Evolutionary conservation across 2,797 vertebrate species (phyloP).

Genomic region (Sebastes hopkinsi): DNA sequence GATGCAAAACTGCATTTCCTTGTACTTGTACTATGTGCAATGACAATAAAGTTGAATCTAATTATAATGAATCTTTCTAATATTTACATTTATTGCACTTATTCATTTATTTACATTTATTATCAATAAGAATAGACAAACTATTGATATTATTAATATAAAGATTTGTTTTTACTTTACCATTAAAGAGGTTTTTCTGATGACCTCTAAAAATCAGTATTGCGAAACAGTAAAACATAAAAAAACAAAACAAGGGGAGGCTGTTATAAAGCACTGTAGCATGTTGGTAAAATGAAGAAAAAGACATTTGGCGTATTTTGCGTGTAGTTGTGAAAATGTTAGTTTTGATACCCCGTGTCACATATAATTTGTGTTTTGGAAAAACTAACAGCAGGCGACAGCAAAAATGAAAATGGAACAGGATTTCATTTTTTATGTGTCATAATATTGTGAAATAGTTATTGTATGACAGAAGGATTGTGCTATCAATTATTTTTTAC

Average conservation of each 20-base stretch:
- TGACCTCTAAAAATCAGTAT: background rate
- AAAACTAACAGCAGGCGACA: slow-evolving; percentile 14
- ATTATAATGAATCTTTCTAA: background rate
- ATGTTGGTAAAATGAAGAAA: background rate
- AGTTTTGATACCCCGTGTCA: background rate
- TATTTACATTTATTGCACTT: background rate
- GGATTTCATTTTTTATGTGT: slow-evolving; percentile 22
- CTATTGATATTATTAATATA: background rate
- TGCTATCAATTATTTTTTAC: slow-evolving; percentile 22
- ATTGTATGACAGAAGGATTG: background rate
- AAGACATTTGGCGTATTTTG: background rate
- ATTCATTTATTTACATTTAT: background rate
- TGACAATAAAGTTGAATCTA: no score
- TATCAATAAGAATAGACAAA: background rate
- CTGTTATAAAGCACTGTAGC: background rate
- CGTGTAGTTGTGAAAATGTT: background rate
- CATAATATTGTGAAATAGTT: slow-evolving; percentile 17
- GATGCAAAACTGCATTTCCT: no score
- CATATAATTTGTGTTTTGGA: slow-evolving; percentile 20
- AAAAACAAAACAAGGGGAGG: background rate
- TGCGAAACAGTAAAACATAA: background rate
- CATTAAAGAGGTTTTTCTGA: background rate
- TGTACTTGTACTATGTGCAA: no score
- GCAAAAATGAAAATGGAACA: slow-evolving; percentile 6
- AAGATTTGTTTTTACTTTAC: background rate